Conservation (phyloP, 2,113 vertebrate genomes). For the Embiotoca jacksoni region DNA sequence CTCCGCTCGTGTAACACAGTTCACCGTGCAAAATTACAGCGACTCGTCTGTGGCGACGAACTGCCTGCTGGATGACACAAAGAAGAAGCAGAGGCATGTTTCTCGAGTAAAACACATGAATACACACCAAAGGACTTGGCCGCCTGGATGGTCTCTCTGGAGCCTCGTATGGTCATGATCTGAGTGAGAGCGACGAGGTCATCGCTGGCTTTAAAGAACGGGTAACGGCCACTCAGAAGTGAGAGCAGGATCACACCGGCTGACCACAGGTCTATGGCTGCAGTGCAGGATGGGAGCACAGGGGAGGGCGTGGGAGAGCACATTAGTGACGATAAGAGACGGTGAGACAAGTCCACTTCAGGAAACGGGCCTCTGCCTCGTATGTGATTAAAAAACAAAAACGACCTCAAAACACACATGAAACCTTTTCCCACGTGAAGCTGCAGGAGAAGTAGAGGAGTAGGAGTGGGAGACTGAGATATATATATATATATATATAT, state of each 20-base stretch:
- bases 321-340: background rate
- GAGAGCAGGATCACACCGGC: constrained; percentile 96
- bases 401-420: too few relatives aligned
- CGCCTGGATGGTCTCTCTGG: constrained; percentile 92
- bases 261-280: constrained; percentile 98
- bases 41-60: too few relatives aligned
- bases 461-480: too few relatives aligned
- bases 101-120: background rate
- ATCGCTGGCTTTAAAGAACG: constrained; percentile 97
- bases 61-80: too few relatives aligned
- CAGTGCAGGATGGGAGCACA: constrained; percentile 42
- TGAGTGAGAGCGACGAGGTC: constrained; percentile 96
- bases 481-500: background rate
- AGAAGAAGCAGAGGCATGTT: too few relatives aligned
- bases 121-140: constrained; percentile 92
- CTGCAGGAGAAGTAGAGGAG: background rate
- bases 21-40: too few relatives aligned
- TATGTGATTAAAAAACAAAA: too few relatives aligned
- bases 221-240: constrained; percentile 95
- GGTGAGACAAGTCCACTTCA: background rate
- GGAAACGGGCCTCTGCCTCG: background rate
- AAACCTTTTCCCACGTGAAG: background rate
- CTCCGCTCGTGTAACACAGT: background rate
- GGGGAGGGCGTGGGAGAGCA: background rate
- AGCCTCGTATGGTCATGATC: constrained; percentile 97